phyloP scores from a whole-genome alignment of 2,113 vertebrate species.

The Pungitius pungitius region DNA sequence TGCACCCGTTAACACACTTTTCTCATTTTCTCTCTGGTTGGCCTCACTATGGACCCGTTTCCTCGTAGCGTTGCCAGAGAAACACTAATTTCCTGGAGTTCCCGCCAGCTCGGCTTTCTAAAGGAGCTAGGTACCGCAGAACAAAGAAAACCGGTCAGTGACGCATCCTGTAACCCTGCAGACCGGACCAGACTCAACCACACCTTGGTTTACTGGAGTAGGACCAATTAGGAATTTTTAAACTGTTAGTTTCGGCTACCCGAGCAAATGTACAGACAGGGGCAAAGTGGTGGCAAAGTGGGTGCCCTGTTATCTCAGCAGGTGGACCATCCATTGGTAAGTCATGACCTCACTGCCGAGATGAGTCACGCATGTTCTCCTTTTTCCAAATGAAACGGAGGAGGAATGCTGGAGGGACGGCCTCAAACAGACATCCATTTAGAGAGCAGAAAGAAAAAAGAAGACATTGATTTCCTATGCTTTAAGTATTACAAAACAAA shows the following conservation, averaged over 20 bases:
- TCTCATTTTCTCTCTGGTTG: conserved; percentile 24
- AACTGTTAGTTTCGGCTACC: background rate
- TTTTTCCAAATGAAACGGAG: conserved; percentile 3
- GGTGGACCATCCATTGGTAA: conserved; percentile 9
- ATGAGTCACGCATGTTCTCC: conserved; percentile 6
- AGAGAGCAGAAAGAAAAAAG: background rate
- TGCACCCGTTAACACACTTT: conserved; percentile 15
- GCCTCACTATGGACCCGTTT: conserved; percentile 53
- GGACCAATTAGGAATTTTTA: too few relatives aligned
- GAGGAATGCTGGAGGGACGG: background rate
- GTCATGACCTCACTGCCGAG: background rate
- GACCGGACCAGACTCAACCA: background rate
- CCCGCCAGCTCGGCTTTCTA: conserved; percentile 39
- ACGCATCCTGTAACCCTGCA: conserved; percentile 7
- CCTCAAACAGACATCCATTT: background rate
- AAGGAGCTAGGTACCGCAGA: conserved; percentile 22
- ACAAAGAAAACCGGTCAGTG: conserved; percentile 49
- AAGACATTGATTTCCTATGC: background rate
- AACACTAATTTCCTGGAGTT: conserved; percentile 63
- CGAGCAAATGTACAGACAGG: background rate
- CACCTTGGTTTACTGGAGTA: background rate
- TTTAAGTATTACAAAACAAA: background rate
- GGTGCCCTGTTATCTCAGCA: conserved; percentile 18
- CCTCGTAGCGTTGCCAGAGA: conserved; percentile 50
- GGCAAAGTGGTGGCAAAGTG: background rate